Base-by-base conservation (phyloP, 2,888 invertebrate genomes). In the Trimorus sp. region DNA sequence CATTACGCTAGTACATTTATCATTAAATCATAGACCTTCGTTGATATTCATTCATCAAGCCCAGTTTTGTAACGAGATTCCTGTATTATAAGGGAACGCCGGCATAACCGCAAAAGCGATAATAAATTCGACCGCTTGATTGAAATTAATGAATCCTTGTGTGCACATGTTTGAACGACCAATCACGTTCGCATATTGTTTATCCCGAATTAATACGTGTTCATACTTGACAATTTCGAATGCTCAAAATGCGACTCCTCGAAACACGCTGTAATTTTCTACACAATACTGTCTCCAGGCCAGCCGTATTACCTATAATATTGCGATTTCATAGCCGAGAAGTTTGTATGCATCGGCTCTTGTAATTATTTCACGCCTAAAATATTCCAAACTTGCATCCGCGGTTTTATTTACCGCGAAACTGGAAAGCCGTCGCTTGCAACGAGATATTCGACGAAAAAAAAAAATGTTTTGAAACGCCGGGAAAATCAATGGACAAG, bases 61-160 rank as follows among this genome's bases (percentile, higher is more conserved):
- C 75, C 65, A 80, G 75, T 80, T 75, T 80, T 80, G 79, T 80
- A 80, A 80, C 79, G 79, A 75, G 74, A 80, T 80, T 75, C 75
- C 80, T 75, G 66, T 60, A 75, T 71, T 75, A 80, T 80, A 80
- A 80, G 70, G 66, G 70, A 80, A 75, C 73, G 73, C 45, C 74
- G 74, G 70, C 60, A 65, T 70, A 71, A 66, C 80, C 80, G 80
- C 80, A 76, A 80, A 80, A 80, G 80, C 80, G 80, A 80, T 80
- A 80, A 80, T 80, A 80, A 80, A 80, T 80, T 80, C 75, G 80
- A 80, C 80, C 70, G 75, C 71, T 66, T 80, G 80, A 80, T 80
- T 80, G 80, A 80, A 80, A 80, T 80, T 80, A 80, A 80, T 80
- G 80, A 70, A 75, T 70, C 66, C 54, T 48, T 71, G 75, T 75